A percentile compares a stretch with the other conserved stretches of the same genome.
phyloP scores from a whole-genome alignment of 2,113 vertebrate species.

The Tragelaphus scriptus region DNA sequence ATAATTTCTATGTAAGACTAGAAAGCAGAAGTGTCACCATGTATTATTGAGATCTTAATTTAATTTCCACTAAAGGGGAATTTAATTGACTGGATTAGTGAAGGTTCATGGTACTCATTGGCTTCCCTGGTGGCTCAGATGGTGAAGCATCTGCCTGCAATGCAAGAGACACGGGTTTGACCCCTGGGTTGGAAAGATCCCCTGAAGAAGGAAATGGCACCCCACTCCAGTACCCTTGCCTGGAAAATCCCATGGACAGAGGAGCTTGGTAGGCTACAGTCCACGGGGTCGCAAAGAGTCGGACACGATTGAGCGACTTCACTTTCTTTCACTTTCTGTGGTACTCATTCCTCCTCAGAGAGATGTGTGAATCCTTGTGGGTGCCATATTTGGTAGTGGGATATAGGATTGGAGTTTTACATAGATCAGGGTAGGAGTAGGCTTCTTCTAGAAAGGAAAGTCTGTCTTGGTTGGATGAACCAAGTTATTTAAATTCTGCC shows the following conservation, averaged over 20 bases:
- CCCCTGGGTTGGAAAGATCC: background rate
- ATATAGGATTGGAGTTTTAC: background rate
- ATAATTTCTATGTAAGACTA: background rate
- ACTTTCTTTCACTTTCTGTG: background rate
- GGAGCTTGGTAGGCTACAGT: background rate
- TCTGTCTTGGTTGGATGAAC: background rate
- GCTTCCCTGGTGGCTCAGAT: background rate
- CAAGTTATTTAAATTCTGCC: background rate
- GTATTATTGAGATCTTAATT: constrained; percentile 39
- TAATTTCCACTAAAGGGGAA: constrained; percentile 23
- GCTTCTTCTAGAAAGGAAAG: background rate
- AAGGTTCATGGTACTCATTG: background rate
- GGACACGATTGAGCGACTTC: accelerated
- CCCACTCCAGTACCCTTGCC: background rate
- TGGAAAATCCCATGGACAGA: background rate
- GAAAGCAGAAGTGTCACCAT: constrained; percentile 19
- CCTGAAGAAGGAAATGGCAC: background rate
- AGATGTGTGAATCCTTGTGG: background rate
- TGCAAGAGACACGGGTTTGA: background rate
- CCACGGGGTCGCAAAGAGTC: background rate
- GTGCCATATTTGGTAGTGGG: background rate
- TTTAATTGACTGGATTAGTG: background rate
- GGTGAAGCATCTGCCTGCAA: background rate
- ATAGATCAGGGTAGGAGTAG: background rate
- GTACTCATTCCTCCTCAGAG: background rate